Evolutionary conservation across 2,797 vertebrate species (phyloP).

Genomic region (Acanthis flammea): DNA sequence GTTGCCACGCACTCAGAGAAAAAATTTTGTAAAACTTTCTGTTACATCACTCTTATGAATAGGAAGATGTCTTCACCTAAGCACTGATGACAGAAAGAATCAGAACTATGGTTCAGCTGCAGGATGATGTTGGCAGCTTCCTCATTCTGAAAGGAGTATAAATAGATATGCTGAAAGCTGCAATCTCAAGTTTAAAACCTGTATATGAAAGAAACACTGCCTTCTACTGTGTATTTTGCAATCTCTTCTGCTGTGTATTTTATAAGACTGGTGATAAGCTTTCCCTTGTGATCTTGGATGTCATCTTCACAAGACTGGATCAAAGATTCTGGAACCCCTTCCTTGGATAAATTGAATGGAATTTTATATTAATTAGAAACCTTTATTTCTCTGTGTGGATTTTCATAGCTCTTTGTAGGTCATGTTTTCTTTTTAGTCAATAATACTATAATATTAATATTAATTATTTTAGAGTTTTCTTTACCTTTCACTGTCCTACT

Average conservation of each 20-base stretch:
- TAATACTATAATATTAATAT: not conserved
- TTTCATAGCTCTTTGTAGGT: not conserved
- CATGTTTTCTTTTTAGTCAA: not conserved
- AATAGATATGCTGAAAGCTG: not conserved
- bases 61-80: not conserved
- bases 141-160: not conserved
- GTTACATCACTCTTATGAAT: not conserved
- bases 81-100: not conserved
- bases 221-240: not conserved
- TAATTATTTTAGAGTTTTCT: not conserved
- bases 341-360: not conserved
- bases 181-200: not conserved
- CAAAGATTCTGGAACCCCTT: not conserved
- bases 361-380: not conserved
- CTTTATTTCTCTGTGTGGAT: not conserved
- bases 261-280: not conserved
- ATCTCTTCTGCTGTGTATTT: not conserved
- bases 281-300: not conserved
- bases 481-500: not conserved
- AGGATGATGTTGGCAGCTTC: not conserved
- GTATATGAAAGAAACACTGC: not conserved
- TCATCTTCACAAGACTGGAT: not conserved
- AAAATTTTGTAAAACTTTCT: not conserved
- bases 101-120: not conserved
- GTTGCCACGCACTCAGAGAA: not conserved